These are phyloP conservation scores for Lasioglossum malachurum DNA, from an alignment of 2,888 invertebrate species.

Conservation along the genomic window DNA sequence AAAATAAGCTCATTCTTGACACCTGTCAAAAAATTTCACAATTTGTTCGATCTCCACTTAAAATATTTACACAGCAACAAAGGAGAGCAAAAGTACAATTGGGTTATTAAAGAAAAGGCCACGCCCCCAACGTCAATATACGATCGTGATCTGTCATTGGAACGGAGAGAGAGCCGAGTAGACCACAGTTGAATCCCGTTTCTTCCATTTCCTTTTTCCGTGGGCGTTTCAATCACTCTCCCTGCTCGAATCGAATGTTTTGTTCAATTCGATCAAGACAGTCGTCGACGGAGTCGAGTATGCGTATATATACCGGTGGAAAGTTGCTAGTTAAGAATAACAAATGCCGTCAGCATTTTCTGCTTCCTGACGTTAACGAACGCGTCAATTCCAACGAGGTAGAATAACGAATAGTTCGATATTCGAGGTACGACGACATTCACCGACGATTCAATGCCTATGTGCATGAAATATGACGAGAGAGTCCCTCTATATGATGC, in stretches of 20 bases:
- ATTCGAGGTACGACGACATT: slow-evolving; percentile 41
- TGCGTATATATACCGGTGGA: background rate
- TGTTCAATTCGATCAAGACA: slow-evolving; percentile 5
- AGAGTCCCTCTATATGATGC: slow-evolving; percentile 24
- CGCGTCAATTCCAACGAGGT: slow-evolving; percentile 30
- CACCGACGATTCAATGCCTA: slow-evolving; percentile 37
- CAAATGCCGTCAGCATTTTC: slow-evolving; percentile 22
- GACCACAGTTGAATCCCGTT: background rate
- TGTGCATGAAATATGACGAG: slow-evolving; percentile 50
- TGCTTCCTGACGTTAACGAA: slow-evolving; percentile 40
- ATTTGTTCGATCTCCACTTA: too few relatives aligned
- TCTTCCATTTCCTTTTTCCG: slow-evolving; percentile 16
- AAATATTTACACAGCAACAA: background rate
- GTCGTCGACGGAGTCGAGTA: background rate
- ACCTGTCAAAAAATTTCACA: too few relatives aligned
- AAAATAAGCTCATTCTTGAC: too few relatives aligned
- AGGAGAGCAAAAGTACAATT: background rate
- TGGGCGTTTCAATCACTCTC: background rate
- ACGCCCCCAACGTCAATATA: background rate
- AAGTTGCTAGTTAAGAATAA: slow-evolving; percentile 13
- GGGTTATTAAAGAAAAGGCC: background rate
- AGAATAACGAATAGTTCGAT: slow-evolving; percentile 49
- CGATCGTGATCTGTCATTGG: background rate
- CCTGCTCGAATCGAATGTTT: background rate
- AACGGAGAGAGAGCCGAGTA: background rate